A percentile compares a stretch with the other conserved stretches of the same genome.
Evolutionary conservation across 2,888 invertebrate genomes (phyloP).

Genomic region (Neria commutata): DNA sequence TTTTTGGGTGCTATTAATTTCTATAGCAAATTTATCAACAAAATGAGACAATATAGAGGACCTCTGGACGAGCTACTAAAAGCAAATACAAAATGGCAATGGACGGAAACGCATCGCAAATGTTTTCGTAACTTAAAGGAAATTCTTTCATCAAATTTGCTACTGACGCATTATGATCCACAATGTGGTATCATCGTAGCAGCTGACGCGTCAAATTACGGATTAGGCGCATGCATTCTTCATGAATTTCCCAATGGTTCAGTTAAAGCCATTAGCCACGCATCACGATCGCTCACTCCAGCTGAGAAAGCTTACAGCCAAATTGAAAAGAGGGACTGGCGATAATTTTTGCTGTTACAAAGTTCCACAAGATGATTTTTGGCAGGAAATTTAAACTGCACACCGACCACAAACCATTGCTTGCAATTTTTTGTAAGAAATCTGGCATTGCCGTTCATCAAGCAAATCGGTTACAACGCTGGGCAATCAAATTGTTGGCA

Average conservation of each 20-base stretch:
- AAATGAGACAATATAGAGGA: constrained; percentile 17
- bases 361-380: constrained; percentile 25
- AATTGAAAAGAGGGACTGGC: constrained; percentile 31
- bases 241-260: constrained; percentile 24
- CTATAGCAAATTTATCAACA: constrained; percentile 25
- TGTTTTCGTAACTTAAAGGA: constrained; percentile 28
- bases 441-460: constrained; percentile 36
- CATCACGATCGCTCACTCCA: constrained; percentile 20
- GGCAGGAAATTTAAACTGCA: constrained; percentile 26
- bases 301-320: constrained; percentile 28
- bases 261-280: constrained; percentile 24
- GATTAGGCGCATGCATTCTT: constrained; percentile 22
- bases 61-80: constrained; percentile 25
- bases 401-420: constrained; percentile 58
- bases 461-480: constrained; percentile 15
- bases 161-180: constrained; percentile 25
- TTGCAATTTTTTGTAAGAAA: constrained; percentile 47
- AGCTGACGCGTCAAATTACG: constrained; percentile 22
- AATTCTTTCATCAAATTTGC: constrained; percentile 20
- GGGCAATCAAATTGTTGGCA: not conserved
- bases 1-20: constrained; percentile 26
- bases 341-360: constrained; percentile 27
- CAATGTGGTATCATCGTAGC: constrained; percentile 19
- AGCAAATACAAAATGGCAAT: constrained; percentile 15
- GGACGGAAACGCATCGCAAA: constrained; percentile 23